These are phyloP conservation scores for Chelon labrosus DNA, from an alignment of 2,797 vertebrate genomes.

Conservation along the genomic window DNA sequence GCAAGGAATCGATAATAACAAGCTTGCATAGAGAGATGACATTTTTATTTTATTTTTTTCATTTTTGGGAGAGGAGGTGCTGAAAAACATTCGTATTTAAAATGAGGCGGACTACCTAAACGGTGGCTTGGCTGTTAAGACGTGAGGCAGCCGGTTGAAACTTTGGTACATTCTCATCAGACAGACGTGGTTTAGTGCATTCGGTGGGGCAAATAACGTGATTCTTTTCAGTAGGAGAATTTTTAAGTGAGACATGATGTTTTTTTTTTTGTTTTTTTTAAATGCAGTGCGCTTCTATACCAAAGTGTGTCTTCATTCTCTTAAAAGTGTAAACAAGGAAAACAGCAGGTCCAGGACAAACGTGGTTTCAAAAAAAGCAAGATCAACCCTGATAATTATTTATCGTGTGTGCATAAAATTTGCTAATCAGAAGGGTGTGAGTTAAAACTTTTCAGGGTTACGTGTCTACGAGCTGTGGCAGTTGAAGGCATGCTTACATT, in stretches of 20 bases:
- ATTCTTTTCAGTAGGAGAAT: background rate
- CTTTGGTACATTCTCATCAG: slow-evolving; percentile 82
- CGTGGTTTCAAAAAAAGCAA: background rate
- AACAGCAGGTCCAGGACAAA: background rate
- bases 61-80: slow-evolving; percentile 44
- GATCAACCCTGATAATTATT: background rate
- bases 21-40: slow-evolving; percentile 64
- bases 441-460: background rate
- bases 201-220: background rate
- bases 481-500: background rate
- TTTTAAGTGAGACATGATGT: background rate
- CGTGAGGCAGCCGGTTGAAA: slow-evolving; percentile 41
- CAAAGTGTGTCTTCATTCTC: background rate
- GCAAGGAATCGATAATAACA: slow-evolving; percentile 27
- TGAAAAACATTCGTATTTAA: slow-evolving; percentile 63
- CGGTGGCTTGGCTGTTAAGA: background rate
- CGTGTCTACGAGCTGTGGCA: background rate
- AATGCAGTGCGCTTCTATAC: background rate
- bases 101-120: slow-evolving; percentile 59
- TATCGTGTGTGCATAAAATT: background rate
- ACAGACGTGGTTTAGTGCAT: background rate
- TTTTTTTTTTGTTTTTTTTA: background rate
- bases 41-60: too few species aligned
- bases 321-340: background rate
- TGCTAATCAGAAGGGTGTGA: background rate